Evolutionary conservation across 2,888 invertebrate species (phyloP).

Genomic region (Drosophila demipolita): DNA sequence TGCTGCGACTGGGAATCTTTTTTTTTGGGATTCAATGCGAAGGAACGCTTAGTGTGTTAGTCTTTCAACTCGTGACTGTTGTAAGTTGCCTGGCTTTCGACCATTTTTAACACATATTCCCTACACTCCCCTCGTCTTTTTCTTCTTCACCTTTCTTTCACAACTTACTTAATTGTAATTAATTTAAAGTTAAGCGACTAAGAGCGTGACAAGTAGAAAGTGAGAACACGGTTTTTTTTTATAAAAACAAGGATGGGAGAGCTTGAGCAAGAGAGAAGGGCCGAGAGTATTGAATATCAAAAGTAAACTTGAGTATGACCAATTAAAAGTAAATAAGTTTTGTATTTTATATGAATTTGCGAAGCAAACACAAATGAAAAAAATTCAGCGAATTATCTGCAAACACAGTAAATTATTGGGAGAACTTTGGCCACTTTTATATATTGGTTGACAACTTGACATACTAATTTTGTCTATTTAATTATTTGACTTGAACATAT

Average conservation of each 20-base stretch:
- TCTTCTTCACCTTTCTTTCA: slow-evolving; percentile 20
- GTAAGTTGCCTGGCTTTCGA: slow-evolving; percentile 57
- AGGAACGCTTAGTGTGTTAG: slow-evolving; percentile 57
- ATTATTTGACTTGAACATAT: neutral
- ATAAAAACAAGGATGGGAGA: neutral
- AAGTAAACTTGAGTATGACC: neutral
- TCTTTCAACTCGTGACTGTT: slow-evolving; percentile 65
- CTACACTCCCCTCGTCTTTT: neutral
- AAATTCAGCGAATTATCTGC: neutral
- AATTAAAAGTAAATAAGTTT: slow-evolving; percentile 9
- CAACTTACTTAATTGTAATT: slow-evolving; percentile 55
- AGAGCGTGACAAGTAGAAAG: neutral
- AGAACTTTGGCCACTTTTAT: neutral
- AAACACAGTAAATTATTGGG: slow-evolving; percentile 13
- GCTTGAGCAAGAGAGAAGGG: neutral
- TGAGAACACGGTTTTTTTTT: neutral
- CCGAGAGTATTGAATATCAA: slow-evolving; percentile 5
- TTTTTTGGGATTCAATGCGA: slow-evolving; percentile 53
- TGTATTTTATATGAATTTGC: slow-evolving; percentile 8
- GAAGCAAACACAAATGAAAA: neutral
- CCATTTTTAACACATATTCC: slow-evolving; percentile 30
- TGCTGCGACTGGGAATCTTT: slow-evolving; percentile 27
- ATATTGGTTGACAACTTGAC: neutral
- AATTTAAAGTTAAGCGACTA: slow-evolving; percentile 44
- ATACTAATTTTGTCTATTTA: neutral